Evolutionary conservation across 2,888 invertebrate genomes (phyloP).

Genomic region (Dorcus hopei): DNA sequence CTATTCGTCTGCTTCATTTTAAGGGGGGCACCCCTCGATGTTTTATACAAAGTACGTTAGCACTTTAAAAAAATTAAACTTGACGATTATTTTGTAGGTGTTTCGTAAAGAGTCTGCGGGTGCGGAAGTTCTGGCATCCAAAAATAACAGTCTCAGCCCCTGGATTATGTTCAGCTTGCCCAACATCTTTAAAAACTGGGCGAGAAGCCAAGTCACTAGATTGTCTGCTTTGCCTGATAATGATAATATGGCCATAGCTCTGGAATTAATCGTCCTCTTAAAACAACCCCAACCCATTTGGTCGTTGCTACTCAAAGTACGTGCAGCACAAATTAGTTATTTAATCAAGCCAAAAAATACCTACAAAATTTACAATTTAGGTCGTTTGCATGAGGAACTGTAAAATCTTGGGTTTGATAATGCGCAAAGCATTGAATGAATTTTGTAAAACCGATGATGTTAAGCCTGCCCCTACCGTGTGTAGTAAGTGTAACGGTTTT

Average conservation of each 20-base stretch:
- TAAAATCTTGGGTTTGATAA: constrained; percentile 58
- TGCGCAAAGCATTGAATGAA: constrained; percentile 54
- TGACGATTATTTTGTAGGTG: constrained; percentile 39
- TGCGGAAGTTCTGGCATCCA: constrained; percentile 55
- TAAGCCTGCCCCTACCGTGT: neutral
- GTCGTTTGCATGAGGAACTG: constrained; percentile 71
- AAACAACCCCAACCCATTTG: constrained; percentile 78
- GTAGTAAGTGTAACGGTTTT: constrained; percentile 60
- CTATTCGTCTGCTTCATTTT: constrained; percentile 70
- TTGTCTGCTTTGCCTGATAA: constrained; percentile 56
- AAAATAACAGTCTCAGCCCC: constrained; percentile 57
- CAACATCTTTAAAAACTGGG: constrained; percentile 54
- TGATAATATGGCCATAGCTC: constrained; percentile 60
- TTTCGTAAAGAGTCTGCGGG: constrained; percentile 57
- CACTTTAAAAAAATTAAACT: neutral
- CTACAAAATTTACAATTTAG: constrained; percentile 52
- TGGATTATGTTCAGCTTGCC: constrained; percentile 72
- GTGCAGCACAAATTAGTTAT: neutral
- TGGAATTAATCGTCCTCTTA: constrained; percentile 69
- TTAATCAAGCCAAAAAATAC: neutral
- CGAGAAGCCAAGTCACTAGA: constrained; percentile 43
- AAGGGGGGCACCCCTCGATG: constrained; percentile 71
- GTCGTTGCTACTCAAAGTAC: constrained; percentile 70
- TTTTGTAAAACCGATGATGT: constrained; percentile 44
- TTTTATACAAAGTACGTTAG: constrained; percentile 66